Base-by-base conservation (phyloP, 2,797 vertebrate species). In the Acanthornis magna region DNA sequence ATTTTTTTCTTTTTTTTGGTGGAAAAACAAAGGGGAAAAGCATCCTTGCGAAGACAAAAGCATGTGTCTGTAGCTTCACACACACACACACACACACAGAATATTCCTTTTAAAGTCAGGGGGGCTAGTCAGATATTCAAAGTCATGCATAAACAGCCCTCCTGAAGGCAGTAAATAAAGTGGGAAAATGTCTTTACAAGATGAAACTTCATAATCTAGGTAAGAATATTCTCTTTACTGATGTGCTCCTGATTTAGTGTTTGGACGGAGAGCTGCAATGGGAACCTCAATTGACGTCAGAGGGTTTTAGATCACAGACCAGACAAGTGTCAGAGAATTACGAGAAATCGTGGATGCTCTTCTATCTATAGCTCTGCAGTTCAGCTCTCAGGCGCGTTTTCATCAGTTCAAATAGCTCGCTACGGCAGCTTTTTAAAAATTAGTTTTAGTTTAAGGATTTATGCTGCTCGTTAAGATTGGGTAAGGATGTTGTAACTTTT, bases 291-390 rank as follows among this genome's bases (percentile, higher is more conserved):
- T 66, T 95, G 94, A 95, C 75, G 71, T 95, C 95, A 95, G 92
- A 75, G 74, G 60, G 85, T 70, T 97, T 96, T 87, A 95, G 95
- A 96, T 97, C 96, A 94, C 67, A 74, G 93, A n/a, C 30, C 74
- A 93, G 91, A 83, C 53, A 85, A 96, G 89, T 93, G 94, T 95
- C 95, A 94, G 91, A 55, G 92, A 91, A 53, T 78, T 79, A 83
- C 3, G 13, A 85, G 91, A 50, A 91, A 6, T 38, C 0, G 1
- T 6, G 72, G 68, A 13, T 95, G 72, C 79, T 95, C 61, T 96
- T 79, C 91, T 96, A 93, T 93, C 81, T 96, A 88, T 94, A 94
- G 88, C 91, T 92, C 94, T 93, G 93, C 94, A 95, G 94, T 63
- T 4, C 0, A 8, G 4, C 84, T 72, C 71, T 61, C 68, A 27